Evolutionary conservation across 2,888 invertebrate species (phyloP).

Genomic region (Galerucella nymphaeae): DNA sequence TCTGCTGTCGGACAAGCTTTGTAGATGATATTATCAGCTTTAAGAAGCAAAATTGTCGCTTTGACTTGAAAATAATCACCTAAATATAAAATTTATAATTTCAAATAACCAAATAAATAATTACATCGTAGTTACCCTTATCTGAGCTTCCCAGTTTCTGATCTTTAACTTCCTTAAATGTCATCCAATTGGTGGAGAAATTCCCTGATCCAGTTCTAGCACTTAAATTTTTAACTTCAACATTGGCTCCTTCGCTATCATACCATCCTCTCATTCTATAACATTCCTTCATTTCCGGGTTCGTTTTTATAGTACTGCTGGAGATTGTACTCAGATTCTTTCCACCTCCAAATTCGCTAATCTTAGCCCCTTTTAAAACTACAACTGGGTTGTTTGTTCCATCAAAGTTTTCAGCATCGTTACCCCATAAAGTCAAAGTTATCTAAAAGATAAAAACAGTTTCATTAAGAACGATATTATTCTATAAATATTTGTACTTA

Average conservation of each 20-base stretch:
- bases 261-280: slow-evolving; percentile 92
- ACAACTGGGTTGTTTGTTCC: slow-evolving; percentile 82
- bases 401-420: slow-evolving; percentile 87
- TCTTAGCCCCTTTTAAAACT: slow-evolving; percentile 83
- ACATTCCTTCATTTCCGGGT: slow-evolving; percentile 91
- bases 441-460: slow-evolving; percentile 67
- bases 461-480: too few relatives aligned
- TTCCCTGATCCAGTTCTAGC: slow-evolving; percentile 57
- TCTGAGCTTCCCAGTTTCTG: slow-evolving; percentile 79
- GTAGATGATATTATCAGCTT: slow-evolving; percentile 87
- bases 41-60: slow-evolving; percentile 82
- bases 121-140: slow-evolving; percentile 63
- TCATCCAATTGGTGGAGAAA: slow-evolving; percentile 74
- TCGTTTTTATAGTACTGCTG: slow-evolving; percentile 76
- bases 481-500: slow-evolving; percentile 57
- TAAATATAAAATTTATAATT: not conserved
- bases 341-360: slow-evolving; percentile 90
- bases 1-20: slow-evolving; percentile 88
- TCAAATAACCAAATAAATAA: not conserved
- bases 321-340: slow-evolving; percentile 72
- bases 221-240: slow-evolving; percentile 75
- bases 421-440: slow-evolving; percentile 91
- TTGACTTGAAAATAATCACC: slow-evolving; percentile 84
- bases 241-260: slow-evolving; percentile 78
- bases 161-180: slow-evolving; percentile 79